Base-by-base conservation (phyloP, 2,888 invertebrate genomes). In the Cheilosia scutellata region DNA sequence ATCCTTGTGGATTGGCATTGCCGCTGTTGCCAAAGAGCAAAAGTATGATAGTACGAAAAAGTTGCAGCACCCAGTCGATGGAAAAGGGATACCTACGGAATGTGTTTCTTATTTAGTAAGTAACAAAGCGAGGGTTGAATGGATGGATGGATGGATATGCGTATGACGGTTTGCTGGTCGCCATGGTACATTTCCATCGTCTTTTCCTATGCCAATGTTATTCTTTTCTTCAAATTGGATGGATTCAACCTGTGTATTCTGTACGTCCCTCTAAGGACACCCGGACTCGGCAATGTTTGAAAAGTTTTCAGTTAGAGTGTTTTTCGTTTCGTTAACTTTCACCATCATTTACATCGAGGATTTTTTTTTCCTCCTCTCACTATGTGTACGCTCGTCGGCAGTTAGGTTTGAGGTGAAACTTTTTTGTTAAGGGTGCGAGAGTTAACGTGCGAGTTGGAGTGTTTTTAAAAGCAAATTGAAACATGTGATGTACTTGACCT, bases 401-500 rank as follows among this genome's bases (percentile, higher is more conserved):
- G 51, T 51, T 51, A 9, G 63, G 63, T 58, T 65, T 82, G 58
- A 51, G 63, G 65, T n/a, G 63, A 70, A 79, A 84, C 29, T 80
- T 84, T 80, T 65, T 6, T 53, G 40, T 65, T 47, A 33, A 74
- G 80, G 75, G 75, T 70, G 75, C 55, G 75, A 71, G 60, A 75
- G 75, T 76, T 75, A 84, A 84, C 71, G 84, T 80, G 84, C 65
- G 84, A 84, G 80, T 71, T 80, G 53, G 80, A 71, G 72, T 74
- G 70, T 75, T 75, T 84, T 71, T 65, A 49, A 65, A 65, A 84
- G 75, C 75, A 84, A 84, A 79, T 84, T 84, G 84, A 79, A 84
- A 84, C 84, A 80, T 84, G 80, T 84, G 84, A 84, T 84, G 65
- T 75, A 84, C 80, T 84, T 84, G 80, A 84, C 84, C 84, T 84